Percentiles rank a stretch among this genome's conserved stretches.
Evolutionary conservation across 2,888 invertebrate species (phyloP).

Genomic region (Andricus quercusramuli): DNA sequence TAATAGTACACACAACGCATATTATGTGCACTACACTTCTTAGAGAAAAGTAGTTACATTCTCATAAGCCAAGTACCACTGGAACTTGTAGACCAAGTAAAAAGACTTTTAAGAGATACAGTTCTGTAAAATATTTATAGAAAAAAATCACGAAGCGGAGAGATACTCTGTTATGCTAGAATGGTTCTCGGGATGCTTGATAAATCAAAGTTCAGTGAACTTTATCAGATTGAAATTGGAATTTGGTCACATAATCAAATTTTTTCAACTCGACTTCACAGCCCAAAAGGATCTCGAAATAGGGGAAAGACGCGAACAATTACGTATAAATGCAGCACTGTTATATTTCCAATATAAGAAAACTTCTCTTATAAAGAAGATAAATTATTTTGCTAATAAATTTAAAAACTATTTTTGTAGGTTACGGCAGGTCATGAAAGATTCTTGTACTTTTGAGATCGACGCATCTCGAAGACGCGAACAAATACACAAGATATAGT

Average conservation of each 20-base stretch:
- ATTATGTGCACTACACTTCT: background rate
- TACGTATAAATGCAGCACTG: too few species aligned
- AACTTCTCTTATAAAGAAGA: too few species aligned
- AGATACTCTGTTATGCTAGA: background rate
- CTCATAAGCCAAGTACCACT: background rate
- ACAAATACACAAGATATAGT: too few species aligned
- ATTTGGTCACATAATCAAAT: background rate
- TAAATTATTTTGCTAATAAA: too few species aligned
- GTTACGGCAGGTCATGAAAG: too few species aligned
- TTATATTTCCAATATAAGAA: too few species aligned
- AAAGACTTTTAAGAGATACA: background rate
- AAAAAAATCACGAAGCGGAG: background rate
- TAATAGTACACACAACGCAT: conserved; percentile 11
- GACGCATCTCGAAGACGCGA: too few species aligned
- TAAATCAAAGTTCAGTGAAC: background rate
- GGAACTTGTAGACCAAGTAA: conserved; percentile 4
- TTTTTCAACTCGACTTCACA: too few species aligned
- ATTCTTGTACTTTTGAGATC: too few species aligned
- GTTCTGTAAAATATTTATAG: background rate
- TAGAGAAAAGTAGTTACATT: conserved; percentile 12
- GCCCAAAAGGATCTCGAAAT: too few species aligned
- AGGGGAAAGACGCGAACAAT: too few species aligned
- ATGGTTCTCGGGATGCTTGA: background rate
- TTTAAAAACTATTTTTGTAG: too few species aligned
- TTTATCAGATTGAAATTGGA: background rate